phyloP scores from a whole-genome alignment of 53 echinoderm and acorn worm genomes.

The Holothuria scabra region DNA sequence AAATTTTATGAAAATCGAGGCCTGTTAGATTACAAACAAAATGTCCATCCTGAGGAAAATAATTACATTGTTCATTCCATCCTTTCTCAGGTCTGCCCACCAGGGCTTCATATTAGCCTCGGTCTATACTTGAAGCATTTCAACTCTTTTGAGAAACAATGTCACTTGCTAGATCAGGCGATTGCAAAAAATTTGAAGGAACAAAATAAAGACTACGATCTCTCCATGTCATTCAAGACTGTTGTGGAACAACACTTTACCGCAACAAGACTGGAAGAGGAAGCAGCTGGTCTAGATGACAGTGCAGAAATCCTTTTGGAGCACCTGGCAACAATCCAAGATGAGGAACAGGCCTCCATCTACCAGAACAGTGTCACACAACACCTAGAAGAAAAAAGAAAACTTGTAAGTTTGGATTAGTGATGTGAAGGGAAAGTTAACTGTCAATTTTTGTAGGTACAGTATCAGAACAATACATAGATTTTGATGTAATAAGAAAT shows the following conservation, averaged over 20 bases:
- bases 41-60: too few species aligned
- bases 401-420: background rate
- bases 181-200: background rate
- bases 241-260: too few species aligned
- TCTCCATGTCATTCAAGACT: too few species aligned
- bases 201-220: too few species aligned
- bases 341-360: background rate
- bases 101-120: slow-evolving; percentile 29
- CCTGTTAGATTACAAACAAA: too few species aligned
- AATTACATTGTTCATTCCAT: background rate
- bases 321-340: background rate
- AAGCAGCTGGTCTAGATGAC: slow-evolving; percentile 6
- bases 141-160: background rate
- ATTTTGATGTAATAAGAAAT: too few species aligned
- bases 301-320: background rate
- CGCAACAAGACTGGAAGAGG: background rate
- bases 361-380: background rate
- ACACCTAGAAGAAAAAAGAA: background rate
- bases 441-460: too few species aligned
- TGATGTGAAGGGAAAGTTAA: too few species aligned
- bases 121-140: slow-evolving; percentile 26
- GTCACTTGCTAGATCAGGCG: background rate
- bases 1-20: too few species aligned
- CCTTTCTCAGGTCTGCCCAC: slow-evolving; percentile 18
- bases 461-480: too few species aligned